These are phyloP conservation scores for Epiblema foenella DNA, from an alignment of 2,888 invertebrate genomes.

Conservation along the genomic window DNA sequence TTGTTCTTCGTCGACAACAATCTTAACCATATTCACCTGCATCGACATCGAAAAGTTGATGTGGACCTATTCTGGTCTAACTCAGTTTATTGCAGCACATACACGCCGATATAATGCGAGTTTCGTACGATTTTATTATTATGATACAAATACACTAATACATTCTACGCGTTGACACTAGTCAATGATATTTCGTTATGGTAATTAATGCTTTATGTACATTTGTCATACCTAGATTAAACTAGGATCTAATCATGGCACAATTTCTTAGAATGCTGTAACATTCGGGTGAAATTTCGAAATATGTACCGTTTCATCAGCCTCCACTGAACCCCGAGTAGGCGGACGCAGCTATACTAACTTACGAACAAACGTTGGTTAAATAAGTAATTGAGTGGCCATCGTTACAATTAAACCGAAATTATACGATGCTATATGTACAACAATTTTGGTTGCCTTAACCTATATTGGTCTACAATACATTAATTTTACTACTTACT, in stretches of 20 bases:
- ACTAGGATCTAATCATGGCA: conserved; percentile 72
- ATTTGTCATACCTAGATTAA: conserved; percentile 65
- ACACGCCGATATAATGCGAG: conserved; percentile 65
- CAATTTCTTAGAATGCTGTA: conserved; percentile 73
- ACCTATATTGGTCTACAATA: conserved; percentile 44
- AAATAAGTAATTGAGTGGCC: conserved; percentile 45
- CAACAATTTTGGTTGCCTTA: conserved; percentile 39
- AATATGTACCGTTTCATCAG: conserved; percentile 67
- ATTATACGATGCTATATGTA: conserved; percentile 40
- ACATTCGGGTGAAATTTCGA: conserved; percentile 65
- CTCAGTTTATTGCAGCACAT: conserved; percentile 61
- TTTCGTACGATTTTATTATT: conserved; percentile 62
- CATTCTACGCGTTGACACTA: conserved; percentile 56
- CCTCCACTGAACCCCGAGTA: conserved; percentile 8
- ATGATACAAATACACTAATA: conserved; percentile 66
- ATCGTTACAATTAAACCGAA: conserved; percentile 33
- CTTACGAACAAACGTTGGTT: conserved; percentile 29
- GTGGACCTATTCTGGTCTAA: conserved; percentile 64
- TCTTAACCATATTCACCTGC: conserved; percentile 79
- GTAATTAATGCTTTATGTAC: conserved; percentile 73
- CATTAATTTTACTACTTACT: conserved; percentile 36
- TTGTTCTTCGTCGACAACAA: conserved; percentile 68
- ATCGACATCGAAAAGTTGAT: conserved; percentile 61
- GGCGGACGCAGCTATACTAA: conserved; percentile 39
- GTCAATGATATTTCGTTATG: conserved; percentile 68